Evolutionary conservation across 2,113 vertebrate species (phyloP).

Genomic region (Crotalus tigris): DNA sequence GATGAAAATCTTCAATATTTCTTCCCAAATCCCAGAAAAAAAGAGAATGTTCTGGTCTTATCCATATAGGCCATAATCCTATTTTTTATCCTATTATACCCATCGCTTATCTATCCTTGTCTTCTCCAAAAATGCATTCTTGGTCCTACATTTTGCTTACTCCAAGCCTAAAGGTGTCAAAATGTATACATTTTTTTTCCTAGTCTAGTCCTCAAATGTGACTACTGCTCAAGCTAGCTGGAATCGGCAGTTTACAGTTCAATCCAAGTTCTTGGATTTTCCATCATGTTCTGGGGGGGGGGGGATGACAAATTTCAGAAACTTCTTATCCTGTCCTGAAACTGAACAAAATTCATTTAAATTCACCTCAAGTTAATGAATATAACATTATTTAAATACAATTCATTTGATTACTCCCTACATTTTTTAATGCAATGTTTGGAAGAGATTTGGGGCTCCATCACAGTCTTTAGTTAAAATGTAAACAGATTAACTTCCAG

Average conservation of each 20-base stretch:
- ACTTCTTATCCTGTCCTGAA: not conserved
- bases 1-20: not conserved
- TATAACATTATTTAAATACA: not conserved
- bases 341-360: not conserved
- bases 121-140: not conserved
- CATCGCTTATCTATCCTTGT: not conserved
- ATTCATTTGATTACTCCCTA: not conserved
- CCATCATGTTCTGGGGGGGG: not conserved
- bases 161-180: not conserved
- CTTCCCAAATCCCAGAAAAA: not conserved
- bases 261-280: not conserved
- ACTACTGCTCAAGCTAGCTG: not conserved
- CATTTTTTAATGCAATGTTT: not conserved
- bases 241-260: not conserved
- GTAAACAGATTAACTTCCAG: not conserved
- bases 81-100: not conserved
- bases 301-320: not conserved
- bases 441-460: not conserved
- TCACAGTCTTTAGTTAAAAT: not conserved
- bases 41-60: not conserved
- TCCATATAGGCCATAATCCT: not conserved
- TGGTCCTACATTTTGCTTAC: not conserved
- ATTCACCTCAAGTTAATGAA: not conserved
- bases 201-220: not conserved
- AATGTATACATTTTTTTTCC: not conserved